Evolutionary conservation across 2,797 vertebrate species (phyloP), one percentile per base, ranked within the genome.

Genomic region (Apodemus agrarius): DNA sequence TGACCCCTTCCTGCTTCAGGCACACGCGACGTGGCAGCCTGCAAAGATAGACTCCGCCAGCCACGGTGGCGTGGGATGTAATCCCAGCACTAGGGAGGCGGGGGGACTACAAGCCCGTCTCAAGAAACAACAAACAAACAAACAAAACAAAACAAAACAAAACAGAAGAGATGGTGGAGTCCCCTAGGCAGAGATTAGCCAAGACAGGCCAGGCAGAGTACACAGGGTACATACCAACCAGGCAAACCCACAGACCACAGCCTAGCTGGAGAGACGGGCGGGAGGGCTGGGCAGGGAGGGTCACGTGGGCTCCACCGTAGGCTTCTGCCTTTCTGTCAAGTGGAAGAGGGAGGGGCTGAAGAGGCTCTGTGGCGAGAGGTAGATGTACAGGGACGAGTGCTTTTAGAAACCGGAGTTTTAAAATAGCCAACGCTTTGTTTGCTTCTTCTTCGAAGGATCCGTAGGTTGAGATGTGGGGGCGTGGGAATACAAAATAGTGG

Each of bases 181-280:
- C 43, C 69, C 57, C 2, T 63, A 34, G 43, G 69, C 43, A 46
- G 43, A 89, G 63, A 90, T 59, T 1, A 31, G 40, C 54, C 37
- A 63, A n/a, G 49, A 49, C 46, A 0, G 2, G 24, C 26, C 26
- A 61, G 89, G 65, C 9, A 46, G 40, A 49, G 63, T 84, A n/a
- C 75, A 59, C 19, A 13, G 31, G 12, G 16, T 22, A 13, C 46
- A n/a, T 11, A 63, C 21, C 67, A 93, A 37, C 14, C 37, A 1
- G 21, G 40, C 43, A 82, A 89, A 11, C 61, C 84, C 37, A 49
- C 61, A 4, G 81, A 83, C 72, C 57, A 34, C 16, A 72, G 21
- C 0, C 0, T n/a, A 74, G 52, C 59, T 40, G 21, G 82, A 59
- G 10, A n/a, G 17, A 46, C 61, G 34, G 40, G 3, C 24, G 0